Conservation (phyloP, 2,888 invertebrate genomes). For the Ryuthela nishihirai region DNA sequence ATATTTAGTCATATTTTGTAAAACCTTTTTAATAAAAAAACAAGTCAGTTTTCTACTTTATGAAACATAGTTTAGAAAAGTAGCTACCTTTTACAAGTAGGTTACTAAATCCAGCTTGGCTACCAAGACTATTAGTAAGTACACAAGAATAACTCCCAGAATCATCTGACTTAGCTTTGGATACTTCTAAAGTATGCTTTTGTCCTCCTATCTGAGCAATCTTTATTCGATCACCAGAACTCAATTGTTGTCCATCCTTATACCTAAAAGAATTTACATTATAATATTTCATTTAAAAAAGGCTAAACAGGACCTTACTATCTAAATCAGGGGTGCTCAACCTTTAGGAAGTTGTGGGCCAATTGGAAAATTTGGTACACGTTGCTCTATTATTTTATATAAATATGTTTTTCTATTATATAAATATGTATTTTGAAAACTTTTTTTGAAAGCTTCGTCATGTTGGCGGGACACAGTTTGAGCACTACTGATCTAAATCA, state of each 20-base stretch:
- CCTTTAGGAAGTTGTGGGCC: too few relatives aligned
- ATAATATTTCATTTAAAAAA: not conserved
- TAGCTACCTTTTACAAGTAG: conserved; percentile 79
- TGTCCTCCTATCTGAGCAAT: conserved; percentile 54
- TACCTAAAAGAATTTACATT: conserved; percentile 54
- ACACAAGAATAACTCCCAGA: conserved; percentile 49
- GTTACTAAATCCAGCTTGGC: conserved; percentile 75
- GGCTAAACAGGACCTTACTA: too few relatives aligned
- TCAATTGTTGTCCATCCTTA: conserved; percentile 78
- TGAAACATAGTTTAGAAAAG: not conserved
- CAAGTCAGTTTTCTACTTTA: too few relatives aligned
- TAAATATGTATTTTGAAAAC: too few relatives aligned
- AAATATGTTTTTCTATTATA: not conserved
- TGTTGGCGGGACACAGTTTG: too few relatives aligned
- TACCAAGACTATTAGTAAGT: conserved; percentile 64
- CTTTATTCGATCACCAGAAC: conserved; percentile 66
- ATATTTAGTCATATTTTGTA: too few relatives aligned
- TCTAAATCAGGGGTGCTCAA: too few relatives aligned
- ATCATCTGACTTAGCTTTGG: conserved; percentile 53
- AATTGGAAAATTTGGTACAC: not conserved
- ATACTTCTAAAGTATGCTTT: conserved; percentile 49
- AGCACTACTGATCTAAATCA: too few relatives aligned
- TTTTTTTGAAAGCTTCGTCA: too few relatives aligned
- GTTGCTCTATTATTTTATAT: not conserved
- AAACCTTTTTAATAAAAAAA: too few relatives aligned